Base-by-base conservation (phyloP, 2,113 vertebrate species). In the Garra rufa region DNA sequence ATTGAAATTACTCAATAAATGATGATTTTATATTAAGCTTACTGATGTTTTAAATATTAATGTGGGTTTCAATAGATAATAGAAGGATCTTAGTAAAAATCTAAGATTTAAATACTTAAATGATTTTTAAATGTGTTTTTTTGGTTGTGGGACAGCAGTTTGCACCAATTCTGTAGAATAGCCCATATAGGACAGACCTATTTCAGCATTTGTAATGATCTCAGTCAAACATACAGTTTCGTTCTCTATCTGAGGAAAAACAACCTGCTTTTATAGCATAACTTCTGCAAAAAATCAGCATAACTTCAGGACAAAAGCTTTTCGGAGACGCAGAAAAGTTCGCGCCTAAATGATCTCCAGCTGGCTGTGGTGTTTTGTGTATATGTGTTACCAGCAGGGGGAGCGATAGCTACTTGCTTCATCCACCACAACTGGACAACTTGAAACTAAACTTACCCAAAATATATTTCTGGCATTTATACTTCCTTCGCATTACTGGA, bases 131-230 rank as follows among this genome's bases (percentile, higher is more conserved):
- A n/a, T n/a, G n/a, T n/a, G n/a, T n/a, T n/a, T n/a, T n/a, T n/a
- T n/a, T n/a, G n/a, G n/a, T n/a, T n/a, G n/a, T n/a, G n/a, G n/a
- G n/a, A n/a, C n/a, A n/a, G n/a, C n/a, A n/a, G n/a, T n/a, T n/a
- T n/a, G n/a, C n/a, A n/a, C n/a, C n/a, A n/a, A n/a, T n/a, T n/a
- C n/a, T n/a, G n/a, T n/a, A n/a, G n/a, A n/a, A n/a, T n/a, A n/a
- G 44, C 48, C 11, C 19, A 52, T 50, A 3, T 13, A 57, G 21
- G 13, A 59, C 52, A 38, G 48, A 26, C 30, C 48, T 55, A 14
- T 59, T 77, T 77, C 50, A 59, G 30, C 50, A 57, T 11, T 59
- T 21, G 38, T 13, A 77, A 59, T 17, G 50, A 77, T 59, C 30
- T 78, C 34, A 26, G 34, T 78, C 13, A 57, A 21, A 52, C 73